Evolutionary conservation across 2,888 invertebrate genomes (phyloP), one percentile per base, ranked within the genome.

Genomic region (Synergus laeviventris): DNA sequence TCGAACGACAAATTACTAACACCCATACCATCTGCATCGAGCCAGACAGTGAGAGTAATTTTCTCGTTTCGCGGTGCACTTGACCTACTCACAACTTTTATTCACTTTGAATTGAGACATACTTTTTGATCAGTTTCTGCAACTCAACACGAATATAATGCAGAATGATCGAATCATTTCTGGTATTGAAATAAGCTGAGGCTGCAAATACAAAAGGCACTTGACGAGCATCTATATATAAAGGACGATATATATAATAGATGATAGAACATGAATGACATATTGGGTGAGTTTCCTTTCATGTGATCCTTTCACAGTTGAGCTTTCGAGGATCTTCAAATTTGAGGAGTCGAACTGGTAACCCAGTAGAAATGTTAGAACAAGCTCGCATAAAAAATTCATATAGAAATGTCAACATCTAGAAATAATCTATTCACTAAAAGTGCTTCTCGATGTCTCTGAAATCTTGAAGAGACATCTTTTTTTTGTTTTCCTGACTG

Each of bases 1-100:
- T 66, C 18, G 66, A 66, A 66, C 45, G 66, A 66, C 66, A 66
- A 66, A 66, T 66, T 45, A 66, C 66, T 45, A 45, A 24, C 66
- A 66, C 45, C 45, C 66, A 66, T 66, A 45, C 14, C 9, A 24
- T 14, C 42, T 24, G 42, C 24, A 66, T 45, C 42, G 42, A 66
- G 45, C 66, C 45, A 66, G 66, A 66, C 66, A 66, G 42, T 38
- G 18, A 18, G 38, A 62, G 18, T 66, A 66, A 66, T 66, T 66
- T 66, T 45, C 66, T 66, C 38, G 24, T 45, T 66, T 42, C 12
- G 39, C 24, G 16, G 21, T 66, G 66, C 66, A 66, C 66, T 66
- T 66, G 66, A 66, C 42, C 66, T 24, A n/a, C 24, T 42, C 21
- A 11, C 21, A 11, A 8, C 12, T 39, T 39, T 8, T 24, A 45